Evolutionary conservation across 2,888 invertebrate genomes (phyloP).

Genomic region (Aproaerema taeniolella): DNA sequence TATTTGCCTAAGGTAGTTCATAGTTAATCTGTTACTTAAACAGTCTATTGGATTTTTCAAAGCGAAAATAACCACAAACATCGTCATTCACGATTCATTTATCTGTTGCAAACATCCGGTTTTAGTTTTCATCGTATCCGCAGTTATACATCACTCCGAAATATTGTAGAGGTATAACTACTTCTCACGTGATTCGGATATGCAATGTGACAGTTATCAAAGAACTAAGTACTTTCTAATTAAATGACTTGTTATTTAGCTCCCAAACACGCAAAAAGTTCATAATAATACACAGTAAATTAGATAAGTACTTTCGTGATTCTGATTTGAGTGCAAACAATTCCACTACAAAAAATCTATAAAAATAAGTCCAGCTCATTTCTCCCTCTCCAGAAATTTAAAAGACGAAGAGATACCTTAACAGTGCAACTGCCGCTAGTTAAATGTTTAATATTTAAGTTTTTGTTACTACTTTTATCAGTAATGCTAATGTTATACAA

Average conservation of each 20-base stretch:
- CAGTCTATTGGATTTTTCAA: too few species aligned
- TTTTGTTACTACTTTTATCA: conserved; percentile 27
- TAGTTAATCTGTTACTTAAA: too few species aligned
- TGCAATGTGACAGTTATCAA: conserved; percentile 50
- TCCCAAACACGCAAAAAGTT: conserved; percentile 46
- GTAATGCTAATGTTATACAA: background rate
- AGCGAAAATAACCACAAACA: conserved; percentile 19
- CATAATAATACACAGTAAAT: conserved; percentile 51
- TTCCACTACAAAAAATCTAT: too few species aligned
- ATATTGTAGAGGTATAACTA: too few species aligned
- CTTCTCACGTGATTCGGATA: conserved; percentile 41
- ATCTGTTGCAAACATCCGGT: conserved; percentile 67
- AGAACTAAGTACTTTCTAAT: conserved; percentile 47
- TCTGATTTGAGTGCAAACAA: too few species aligned
- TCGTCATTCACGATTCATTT: conserved; percentile 55
- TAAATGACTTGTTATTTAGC: conserved; percentile 47
- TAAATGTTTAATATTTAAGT: too few species aligned
- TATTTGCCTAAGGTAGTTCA: too few species aligned
- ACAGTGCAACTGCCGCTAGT: too few species aligned
- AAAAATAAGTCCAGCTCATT: too few species aligned
- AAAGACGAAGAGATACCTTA: too few species aligned
- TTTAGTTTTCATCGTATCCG: conserved; percentile 48
- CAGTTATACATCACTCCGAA: conserved; percentile 34
- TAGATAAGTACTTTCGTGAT: too few species aligned
- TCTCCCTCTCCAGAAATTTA: too few species aligned